phyloP scores from a whole-genome alignment of 2,888 invertebrate species.

The Falcaria lacertinaria region DNA sequence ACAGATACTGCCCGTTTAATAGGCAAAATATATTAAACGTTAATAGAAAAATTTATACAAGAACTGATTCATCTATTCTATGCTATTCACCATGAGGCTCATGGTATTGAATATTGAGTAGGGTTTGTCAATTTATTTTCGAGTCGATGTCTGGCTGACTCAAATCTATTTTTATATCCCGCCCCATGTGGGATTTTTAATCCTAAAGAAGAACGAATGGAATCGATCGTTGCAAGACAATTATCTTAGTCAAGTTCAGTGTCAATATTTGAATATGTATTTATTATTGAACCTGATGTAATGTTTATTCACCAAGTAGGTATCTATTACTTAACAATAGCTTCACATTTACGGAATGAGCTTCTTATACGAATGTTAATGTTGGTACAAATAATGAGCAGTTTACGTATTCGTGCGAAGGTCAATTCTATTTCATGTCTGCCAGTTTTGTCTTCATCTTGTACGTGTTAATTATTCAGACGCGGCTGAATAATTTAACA shows the following conservation, averaged over 20 bases:
- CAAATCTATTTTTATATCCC: background rate
- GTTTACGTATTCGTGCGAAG: slow-evolving; percentile 12
- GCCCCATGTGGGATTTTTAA: background rate
- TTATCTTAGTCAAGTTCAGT: background rate
- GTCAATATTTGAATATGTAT: background rate
- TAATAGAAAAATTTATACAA: no score
- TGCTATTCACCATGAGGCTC: no score
- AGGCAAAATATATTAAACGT: no score
- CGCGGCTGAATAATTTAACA: background rate
- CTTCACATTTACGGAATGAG: slow-evolving; percentile 7
- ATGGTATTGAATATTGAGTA: no score
- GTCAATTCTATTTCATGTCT: slow-evolving; percentile 6
- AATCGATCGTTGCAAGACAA: background rate
- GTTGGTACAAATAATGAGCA: slow-evolving; percentile 12
- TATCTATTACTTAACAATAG: background rate
- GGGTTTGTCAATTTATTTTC: no score
- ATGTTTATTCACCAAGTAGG: background rate
- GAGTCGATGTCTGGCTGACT: no score
- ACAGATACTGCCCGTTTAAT: no score
- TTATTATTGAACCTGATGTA: background rate
- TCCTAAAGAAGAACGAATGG: background rate
- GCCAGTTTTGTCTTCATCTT: background rate
- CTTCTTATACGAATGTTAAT: slow-evolving; percentile 11
- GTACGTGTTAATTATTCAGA: background rate
- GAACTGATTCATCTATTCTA: no score